Evolutionary conservation across 1,140 invertebrate genomes (phyloP), one percentile per base, ranked within the genome.

Genomic region (Wiebesia pumilae): DNA sequence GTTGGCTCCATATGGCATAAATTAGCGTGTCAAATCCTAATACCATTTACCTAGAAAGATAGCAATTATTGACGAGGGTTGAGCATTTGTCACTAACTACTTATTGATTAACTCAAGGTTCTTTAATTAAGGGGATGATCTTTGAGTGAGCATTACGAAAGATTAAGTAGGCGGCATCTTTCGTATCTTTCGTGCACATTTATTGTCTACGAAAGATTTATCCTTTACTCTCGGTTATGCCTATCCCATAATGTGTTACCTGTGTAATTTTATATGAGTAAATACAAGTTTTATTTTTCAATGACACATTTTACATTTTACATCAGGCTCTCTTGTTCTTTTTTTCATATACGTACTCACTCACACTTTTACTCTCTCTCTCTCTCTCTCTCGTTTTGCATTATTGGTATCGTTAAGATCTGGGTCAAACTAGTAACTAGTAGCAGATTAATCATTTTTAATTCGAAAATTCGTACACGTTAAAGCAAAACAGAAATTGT

Each of bases 81-180:
- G 89, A 89, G 88, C 88, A 89, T 89, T 88, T 90, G 88, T 89
- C 90, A 89, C 90, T 90, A 91, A 91, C 90, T 89, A 90, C 86
- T 88, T 89, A 91, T 90, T 92, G 90, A 92, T 91, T 91, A 91
- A 90, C 89, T 82, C 89, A 87, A 88, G 89, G 88, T 88, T 88
- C 19, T 77, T 87, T 92, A 92, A 92, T 92, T 92, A 92, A 91
- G 91, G 90, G 88, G 89, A 90, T 85, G 88, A 85, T 89, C 89
- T 81, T 85, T 33, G 78, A 85, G 51, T 62, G 79, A 24, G 40
- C 58, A 51, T 73, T 27, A 54, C 10, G 58, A 38, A 21, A 30
- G 81, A 83, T 83, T 83, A 54, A 30, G n/a, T 38, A 38, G 14
- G 14, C 12, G 27, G 27, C 21, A 43, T 81, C 62, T 67, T 69